Conservation (phyloP, 2,888 invertebrate genomes). For the Dascillus cervinus region DNA sequence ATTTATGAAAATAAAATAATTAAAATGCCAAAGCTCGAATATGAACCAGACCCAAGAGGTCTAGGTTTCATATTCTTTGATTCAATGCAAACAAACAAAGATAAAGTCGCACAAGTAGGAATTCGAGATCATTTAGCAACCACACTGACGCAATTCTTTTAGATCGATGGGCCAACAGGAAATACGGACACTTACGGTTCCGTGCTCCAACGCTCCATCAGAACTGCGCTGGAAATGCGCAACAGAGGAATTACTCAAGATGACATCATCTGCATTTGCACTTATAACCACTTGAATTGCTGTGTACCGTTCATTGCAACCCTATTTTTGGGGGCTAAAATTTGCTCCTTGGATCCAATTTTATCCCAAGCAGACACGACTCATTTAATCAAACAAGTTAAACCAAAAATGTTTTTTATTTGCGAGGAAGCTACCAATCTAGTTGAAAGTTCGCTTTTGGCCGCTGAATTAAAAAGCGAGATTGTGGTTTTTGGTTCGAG, state of each 20-base stretch:
- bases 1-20: too few relatives aligned
- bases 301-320: slow-evolving; percentile 44
- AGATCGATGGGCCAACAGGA: slow-evolving; percentile 9
- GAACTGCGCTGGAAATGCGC: slow-evolving; percentile 16
- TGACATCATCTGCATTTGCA: slow-evolving; percentile 45
- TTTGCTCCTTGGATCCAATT: slow-evolving; percentile 27
- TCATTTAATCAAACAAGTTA: slow-evolving; percentile 22
- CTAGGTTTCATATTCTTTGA: too few relatives aligned
- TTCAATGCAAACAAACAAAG: too few relatives aligned
- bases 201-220: slow-evolving; percentile 10
- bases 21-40: too few relatives aligned
- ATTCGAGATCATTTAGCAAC: too few relatives aligned
- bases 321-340: slow-evolving; percentile 39
- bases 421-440: slow-evolving; percentile 8
- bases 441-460: slow-evolving; percentile 15
- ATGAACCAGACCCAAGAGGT: too few relatives aligned
- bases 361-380: slow-evolving; percentile 20
- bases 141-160: too few relatives aligned
- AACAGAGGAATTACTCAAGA: slow-evolving; percentile 35
- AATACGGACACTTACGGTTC: slow-evolving; percentile 36
- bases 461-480: slow-evolving; percentile 10
- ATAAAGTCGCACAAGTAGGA: too few relatives aligned
- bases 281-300: slow-evolving; percentile 42
- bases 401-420: slow-evolving; percentile 11
- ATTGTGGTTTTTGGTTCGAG: slow-evolving; percentile 23